Evolutionary conservation across 2,113 vertebrate genomes (phyloP).

Genomic region (Gobius niger): DNA sequence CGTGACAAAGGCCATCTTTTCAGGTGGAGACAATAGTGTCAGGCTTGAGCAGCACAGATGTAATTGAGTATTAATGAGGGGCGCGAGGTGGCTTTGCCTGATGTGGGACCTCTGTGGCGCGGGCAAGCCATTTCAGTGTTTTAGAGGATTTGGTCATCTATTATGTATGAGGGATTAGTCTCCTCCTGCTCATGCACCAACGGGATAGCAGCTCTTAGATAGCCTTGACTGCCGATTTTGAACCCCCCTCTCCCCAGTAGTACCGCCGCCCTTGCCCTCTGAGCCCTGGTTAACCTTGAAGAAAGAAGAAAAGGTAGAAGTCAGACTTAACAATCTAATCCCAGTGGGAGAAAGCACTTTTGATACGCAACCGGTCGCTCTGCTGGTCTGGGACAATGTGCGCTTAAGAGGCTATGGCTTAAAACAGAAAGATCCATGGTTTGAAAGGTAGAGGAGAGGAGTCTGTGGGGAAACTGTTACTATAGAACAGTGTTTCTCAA

Average conservation of each 20-base stretch:
- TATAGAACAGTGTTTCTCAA: not conserved
- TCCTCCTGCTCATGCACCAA: slow-evolving; percentile 61
- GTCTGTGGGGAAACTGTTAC: not conserved
- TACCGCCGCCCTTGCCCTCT: slow-evolving; percentile 18
- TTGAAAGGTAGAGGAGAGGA: not conserved
- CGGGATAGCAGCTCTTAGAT: slow-evolving; percentile 62
- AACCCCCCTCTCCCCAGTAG: slow-evolving; percentile 6
- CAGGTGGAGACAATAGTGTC: slow-evolving; percentile 58
- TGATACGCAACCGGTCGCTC: slow-evolving; percentile 50
- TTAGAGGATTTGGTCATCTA: slow-evolving; percentile 78
- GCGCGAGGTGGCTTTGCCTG: slow-evolving; percentile 40
- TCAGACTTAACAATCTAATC: slow-evolving; percentile 53
- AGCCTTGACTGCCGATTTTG: slow-evolving; percentile 66
- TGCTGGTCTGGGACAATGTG: slow-evolving; percentile 43
- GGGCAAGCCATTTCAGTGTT: slow-evolving; percentile 67
- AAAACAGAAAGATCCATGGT: slow-evolving; percentile 28
- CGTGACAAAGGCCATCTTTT: slow-evolving; percentile 56
- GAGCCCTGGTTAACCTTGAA: slow-evolving; percentile 71
- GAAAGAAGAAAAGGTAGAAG: slow-evolving; percentile 42
- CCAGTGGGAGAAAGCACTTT: slow-evolving; percentile 44
- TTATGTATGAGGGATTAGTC: slow-evolving; percentile 81
- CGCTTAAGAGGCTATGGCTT: slow-evolving; percentile 40
- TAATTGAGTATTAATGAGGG: slow-evolving; percentile 77
- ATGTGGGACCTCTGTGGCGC: slow-evolving; percentile 63
- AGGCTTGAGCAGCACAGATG: slow-evolving; percentile 47